These are phyloP conservation scores for Pteronura brasiliensis DNA, from an alignment of 2,113 vertebrate genomes.

Conservation along the genomic window DNA sequence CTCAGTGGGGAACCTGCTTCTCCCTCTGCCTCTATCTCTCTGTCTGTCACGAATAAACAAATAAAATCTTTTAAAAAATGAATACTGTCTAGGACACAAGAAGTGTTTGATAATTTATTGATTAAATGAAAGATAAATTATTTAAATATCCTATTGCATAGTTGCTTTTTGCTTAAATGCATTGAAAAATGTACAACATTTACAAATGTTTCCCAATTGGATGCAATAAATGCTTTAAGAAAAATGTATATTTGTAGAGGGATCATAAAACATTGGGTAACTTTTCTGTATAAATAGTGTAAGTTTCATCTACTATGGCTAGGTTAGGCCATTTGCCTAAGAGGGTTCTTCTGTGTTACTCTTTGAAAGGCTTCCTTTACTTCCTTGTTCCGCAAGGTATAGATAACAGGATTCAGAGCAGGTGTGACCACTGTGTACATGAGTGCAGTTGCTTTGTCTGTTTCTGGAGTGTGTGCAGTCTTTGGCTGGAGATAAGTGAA, in stretches of 20 bases:
- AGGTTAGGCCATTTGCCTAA: neutral
- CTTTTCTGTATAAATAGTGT: neutral
- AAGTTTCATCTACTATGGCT: neutral
- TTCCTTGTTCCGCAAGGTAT: conserved; percentile 65
- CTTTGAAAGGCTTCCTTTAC: conserved; percentile 64
- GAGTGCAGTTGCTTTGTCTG: conserved; percentile 55
- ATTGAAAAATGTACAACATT: neutral
- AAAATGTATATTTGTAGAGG: neutral
- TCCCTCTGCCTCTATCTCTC: too few relatives aligned
- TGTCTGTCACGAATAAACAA: too few relatives aligned
- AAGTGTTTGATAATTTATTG: neutral
- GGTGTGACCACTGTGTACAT: conserved; percentile 69
- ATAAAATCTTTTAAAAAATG: neutral
- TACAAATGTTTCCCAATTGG: neutral
- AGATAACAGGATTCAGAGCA: conserved; percentile 72
- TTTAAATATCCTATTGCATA: neutral
- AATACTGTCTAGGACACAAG: neutral
- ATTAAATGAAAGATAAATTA: neutral
- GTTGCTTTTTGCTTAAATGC: neutral
- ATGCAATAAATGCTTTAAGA: neutral
- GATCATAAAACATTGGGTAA: neutral
- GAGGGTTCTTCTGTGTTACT: neutral
- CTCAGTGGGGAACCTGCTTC: too few relatives aligned
- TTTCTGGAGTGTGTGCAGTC: conserved; percentile 24
- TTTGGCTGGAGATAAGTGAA: conserved; percentile 65